Conservation (phyloP, 2,797 vertebrate genomes). For the Heterohyrax brucei region DNA sequence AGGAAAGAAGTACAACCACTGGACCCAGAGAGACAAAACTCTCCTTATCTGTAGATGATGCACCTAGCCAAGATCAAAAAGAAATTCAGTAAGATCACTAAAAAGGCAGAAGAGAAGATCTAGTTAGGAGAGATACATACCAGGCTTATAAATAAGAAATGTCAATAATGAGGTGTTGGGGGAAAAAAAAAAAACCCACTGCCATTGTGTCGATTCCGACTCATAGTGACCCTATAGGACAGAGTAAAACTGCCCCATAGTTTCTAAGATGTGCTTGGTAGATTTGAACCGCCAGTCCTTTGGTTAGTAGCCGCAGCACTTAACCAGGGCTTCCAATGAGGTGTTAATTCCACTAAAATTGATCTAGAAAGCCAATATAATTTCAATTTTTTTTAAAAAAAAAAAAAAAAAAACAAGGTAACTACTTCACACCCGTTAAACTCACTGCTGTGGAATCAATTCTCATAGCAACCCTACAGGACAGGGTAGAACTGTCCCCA, state of each 20-base stretch:
- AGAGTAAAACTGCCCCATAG: too few relatives aligned
- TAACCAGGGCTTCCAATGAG: neutral
- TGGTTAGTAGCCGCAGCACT: too few relatives aligned
- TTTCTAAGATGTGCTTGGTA: too few relatives aligned
- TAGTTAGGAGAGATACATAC: neutral
- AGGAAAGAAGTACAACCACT: neutral
- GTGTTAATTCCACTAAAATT: neutral
- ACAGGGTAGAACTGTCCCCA: neutral
- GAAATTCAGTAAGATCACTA: neutral
- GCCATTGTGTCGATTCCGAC: too few relatives aligned
- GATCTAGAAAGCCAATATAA: slow-evolving; percentile 13
- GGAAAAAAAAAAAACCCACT: too few relatives aligned
- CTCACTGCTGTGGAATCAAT: neutral
- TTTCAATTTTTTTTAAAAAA: too few relatives aligned
- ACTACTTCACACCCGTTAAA: neutral
- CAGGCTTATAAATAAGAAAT: neutral
- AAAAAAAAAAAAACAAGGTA: neutral
- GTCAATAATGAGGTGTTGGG: neutral
- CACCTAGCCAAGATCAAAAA: neutral
- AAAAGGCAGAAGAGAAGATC: neutral
- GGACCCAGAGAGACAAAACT: neutral
- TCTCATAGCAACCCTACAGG: neutral
- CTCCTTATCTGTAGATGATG: neutral
- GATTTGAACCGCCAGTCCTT: too few relatives aligned
- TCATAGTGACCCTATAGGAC: too few relatives aligned